Base-by-base conservation (phyloP, 2,797 vertebrate genomes). In the Oryzias dopingdopingensis region DNA sequence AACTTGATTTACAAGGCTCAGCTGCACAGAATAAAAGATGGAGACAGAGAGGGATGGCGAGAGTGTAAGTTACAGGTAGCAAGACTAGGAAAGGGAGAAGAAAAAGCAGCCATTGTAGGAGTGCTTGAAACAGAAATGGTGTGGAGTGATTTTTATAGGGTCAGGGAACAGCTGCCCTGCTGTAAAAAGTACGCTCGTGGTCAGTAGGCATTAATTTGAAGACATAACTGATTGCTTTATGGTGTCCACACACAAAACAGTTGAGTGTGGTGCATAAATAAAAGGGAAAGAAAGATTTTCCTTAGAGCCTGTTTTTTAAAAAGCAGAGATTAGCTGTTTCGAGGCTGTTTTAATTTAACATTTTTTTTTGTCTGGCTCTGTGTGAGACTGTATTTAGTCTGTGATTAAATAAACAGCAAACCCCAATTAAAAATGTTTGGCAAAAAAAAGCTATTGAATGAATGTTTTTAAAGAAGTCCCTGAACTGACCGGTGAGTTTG, bases 1-100 rank as follows among this genome's bases (percentile, higher is more conserved):
- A 68, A 77, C 87, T 91, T 94, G 90, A 90, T 93, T 92, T 91
- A 79, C 65, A 86, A 84, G 80, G 73, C 91, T 91, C 81, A 91
- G 86, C 83, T 90, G 88, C 62, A 65, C 64, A 59, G 67, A 80
- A 66, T 42, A 64, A 74, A 59, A 65, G 62, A 63, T 42, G 52
- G 53, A 64, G 48, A 49, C 49, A 44, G 23, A 15, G 37, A 26
- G 61, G 43, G 42, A 49, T 17, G 46, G 65, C 2, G 47, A 59
- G 62, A 56, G 65, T 58, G 15, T 62, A 56, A 70, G 52, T 80
- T 71, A 77, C 80, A 81, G 75, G 78, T 85, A 79, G 75, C 67
- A 59, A 48, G 52, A 76, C 62, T 64, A 32, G 60, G 43, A 49
- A 41, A 49, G 64, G 54, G 42, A 61, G 73, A 42, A 65, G 76